Conservation (phyloP, 2,888 invertebrate genomes). For the Aleiodes alternator region DNA sequence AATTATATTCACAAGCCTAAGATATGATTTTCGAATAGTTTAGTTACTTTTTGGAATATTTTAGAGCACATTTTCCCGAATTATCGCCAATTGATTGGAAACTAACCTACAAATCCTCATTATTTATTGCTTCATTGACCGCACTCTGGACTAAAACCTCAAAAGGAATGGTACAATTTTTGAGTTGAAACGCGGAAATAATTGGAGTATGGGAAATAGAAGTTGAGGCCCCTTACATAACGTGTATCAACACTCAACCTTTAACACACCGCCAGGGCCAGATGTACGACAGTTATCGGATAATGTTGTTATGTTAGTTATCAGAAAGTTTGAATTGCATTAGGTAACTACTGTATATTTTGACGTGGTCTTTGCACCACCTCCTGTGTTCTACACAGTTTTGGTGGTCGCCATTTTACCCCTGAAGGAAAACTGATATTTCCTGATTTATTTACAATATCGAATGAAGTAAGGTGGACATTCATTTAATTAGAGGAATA, state of each 20-base stretch:
- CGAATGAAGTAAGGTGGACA: slow-evolving; percentile 15
- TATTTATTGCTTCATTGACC: too few relatives aligned
- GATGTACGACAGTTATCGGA: slow-evolving; percentile 62
- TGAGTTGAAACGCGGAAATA: slow-evolving; percentile 1
- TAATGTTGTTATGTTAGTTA: slow-evolving; percentile 68
- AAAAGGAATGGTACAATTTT: not conserved
- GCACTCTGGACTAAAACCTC: too few relatives aligned
- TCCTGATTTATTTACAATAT: not conserved
- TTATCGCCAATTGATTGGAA: too few relatives aligned
- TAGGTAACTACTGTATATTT: slow-evolving; percentile 62
- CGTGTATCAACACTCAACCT: slow-evolving; percentile 40
- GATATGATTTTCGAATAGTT: too few relatives aligned
- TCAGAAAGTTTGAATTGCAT: slow-evolving; percentile 64
- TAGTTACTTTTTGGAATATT: too few relatives aligned
- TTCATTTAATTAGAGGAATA: slow-evolving; percentile 16
- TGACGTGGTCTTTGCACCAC: slow-evolving; percentile 35
- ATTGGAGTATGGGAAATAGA: not conserved
- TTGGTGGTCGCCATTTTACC: not conserved
- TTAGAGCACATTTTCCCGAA: too few relatives aligned
- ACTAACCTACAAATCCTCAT: too few relatives aligned
- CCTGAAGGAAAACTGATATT: not conserved
- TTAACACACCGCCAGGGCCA: slow-evolving; percentile 47
- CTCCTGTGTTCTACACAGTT: slow-evolving; percentile 3
- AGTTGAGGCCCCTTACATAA: slow-evolving; percentile 16
- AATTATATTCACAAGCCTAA: too few relatives aligned